A percentile compares a stretch with the other conserved stretches of the same genome.
Evolutionary conservation across 2,797 vertebrate species (phyloP).

Genomic region (Corythornis leucogaster): DNA sequence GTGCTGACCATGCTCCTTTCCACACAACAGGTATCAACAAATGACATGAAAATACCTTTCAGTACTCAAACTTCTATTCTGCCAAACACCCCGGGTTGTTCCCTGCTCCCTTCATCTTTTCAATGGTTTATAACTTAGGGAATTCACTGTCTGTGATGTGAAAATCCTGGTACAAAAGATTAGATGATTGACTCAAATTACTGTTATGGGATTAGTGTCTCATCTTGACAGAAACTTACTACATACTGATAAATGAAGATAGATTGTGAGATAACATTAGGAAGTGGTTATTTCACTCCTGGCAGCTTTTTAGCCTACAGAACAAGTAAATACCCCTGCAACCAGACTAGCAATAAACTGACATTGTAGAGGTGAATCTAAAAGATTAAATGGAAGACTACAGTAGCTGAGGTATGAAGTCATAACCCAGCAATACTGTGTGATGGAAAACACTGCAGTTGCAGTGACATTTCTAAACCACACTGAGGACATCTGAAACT

Average conservation of each 20-base stretch:
- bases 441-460: not conserved
- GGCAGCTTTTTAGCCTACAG: not conserved
- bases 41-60: too few species aligned
- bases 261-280: not conserved
- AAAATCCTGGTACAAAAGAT: not conserved
- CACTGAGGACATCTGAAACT: rapidly evolving
- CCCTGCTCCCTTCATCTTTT: too few species aligned
- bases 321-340: not conserved
- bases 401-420: not conserved
- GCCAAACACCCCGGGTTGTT: too few species aligned
- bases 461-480: not conserved
- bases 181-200: not conserved
- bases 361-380: not conserved
- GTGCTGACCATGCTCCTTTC: too few species aligned
- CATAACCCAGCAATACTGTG: not conserved
- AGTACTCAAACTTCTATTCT: too few species aligned
- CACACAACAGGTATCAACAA: too few species aligned
- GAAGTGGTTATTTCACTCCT: not conserved
- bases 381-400: not conserved
- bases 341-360: not conserved
- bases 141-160: too few species aligned
- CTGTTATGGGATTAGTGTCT: not conserved
- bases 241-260: not conserved
- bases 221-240: not conserved
- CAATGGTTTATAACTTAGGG: too few species aligned